Evolutionary conservation across 2,888 invertebrate species (phyloP), one percentile per base, ranked within the genome.

Genomic region (Lasioglossum oenotherae): DNA sequence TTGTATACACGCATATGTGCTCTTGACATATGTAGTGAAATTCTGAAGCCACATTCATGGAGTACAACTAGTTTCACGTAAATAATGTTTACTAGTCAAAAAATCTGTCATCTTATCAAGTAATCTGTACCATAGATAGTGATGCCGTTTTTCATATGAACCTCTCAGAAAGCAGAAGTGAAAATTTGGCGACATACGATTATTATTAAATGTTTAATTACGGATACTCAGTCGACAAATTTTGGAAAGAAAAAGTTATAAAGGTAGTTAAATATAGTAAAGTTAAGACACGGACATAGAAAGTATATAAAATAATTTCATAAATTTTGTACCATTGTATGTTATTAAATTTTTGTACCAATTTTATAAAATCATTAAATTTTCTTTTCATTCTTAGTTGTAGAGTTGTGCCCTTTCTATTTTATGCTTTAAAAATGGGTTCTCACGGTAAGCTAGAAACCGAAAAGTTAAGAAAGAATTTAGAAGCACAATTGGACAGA

Each of bases 401-500:
- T 19, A 35, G 49, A 23, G 71, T 38, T 23, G 71, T 27, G 46
- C 2, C 27, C 73, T 14, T 69, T 35, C 5, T 73, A 81, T 10
- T 49, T 44, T 38, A 16, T 8, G 38, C 46, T 31, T 2, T 3
- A 35, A 57, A 74, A 93, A 96, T 96, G 96, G 94, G 95, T 89
- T 96, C 96, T 0, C 95, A 96, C 89, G 96, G 96, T 60, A 95
- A 96, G 94, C 95, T 95, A 74, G 97, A 97, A 95, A 97, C 97
- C 14, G 96, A 96, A 84, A 96, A 96, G 91, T 94, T 97, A 53
- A 96, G 96, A 89, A 95, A 96, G 88, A 97, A 97, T 94, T 93
- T 97, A 57, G 96, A 97, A 93, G 96, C 96, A 90, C 97, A 97
- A 92, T 93, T 97, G 74, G 97, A 97, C 87, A 95, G 97, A 84